Conservation (phyloP, 2,113 vertebrate genomes). For the Lynx canadensis region DNA sequence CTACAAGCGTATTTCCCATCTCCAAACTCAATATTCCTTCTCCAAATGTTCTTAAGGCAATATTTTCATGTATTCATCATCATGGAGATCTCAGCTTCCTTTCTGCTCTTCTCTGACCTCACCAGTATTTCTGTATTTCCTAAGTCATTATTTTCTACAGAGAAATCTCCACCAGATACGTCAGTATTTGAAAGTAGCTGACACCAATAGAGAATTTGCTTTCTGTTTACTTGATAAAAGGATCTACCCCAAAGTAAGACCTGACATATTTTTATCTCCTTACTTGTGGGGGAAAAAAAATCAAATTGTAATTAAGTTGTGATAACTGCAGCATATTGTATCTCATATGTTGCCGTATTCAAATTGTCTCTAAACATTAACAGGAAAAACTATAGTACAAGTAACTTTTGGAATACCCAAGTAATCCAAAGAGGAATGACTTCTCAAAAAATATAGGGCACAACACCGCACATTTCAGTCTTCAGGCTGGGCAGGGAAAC, state of each 20-base stretch:
- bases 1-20: background rate
- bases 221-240: background rate
- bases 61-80: background rate
- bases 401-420: background rate
- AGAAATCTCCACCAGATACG: background rate
- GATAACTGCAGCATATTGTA: background rate
- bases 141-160: background rate
- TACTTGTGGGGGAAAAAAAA: background rate
- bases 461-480: background rate
- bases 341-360: background rate
- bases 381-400: background rate
- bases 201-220: background rate
- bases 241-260: background rate
- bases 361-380: conserved; percentile 37
- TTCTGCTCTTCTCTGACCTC: background rate
- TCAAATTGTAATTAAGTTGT: background rate
- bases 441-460: background rate
- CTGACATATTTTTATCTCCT: background rate
- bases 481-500: background rate
- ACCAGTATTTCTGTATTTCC: background rate
- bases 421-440: conserved; percentile 3
- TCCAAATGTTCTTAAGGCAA: background rate
- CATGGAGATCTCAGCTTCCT: background rate
- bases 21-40: background rate
- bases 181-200: conserved; percentile 11